Conservation (phyloP, 2,797 vertebrate species). For the Danio tinwini region DNA sequence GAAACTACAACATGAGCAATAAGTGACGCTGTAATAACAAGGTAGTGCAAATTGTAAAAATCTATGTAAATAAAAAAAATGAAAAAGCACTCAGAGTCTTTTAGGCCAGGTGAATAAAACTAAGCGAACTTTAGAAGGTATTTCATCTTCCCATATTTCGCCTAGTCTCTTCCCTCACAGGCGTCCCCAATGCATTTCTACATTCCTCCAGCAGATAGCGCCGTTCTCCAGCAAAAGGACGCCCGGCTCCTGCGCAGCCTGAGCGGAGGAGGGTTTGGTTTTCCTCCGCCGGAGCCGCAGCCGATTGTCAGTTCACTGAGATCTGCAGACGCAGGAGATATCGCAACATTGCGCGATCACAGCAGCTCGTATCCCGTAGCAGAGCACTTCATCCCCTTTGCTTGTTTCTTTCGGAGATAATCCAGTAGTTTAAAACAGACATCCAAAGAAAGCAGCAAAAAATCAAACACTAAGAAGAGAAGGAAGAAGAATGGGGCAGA, state of each 20-base stretch:
- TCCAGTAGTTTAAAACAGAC: conserved; percentile 58
- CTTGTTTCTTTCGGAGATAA: conserved; percentile 57
- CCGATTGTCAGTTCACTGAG: conserved; percentile 67
- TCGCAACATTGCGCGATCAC: conserved; percentile 62
- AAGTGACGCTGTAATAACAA: background rate
- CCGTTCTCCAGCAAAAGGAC: conserved; percentile 52
- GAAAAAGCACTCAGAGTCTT: background rate
- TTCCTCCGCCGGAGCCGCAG: conserved; percentile 54
- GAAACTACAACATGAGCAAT: background rate
- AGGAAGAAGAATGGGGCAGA: conserved; percentile 78
- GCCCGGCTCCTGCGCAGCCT: conserved; percentile 24
- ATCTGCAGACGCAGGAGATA: conserved; percentile 75
- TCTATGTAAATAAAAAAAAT: too few relatives aligned
- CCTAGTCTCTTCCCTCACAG: background rate
- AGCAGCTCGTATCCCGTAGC: conserved; percentile 66
- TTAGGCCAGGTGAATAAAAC: background rate
- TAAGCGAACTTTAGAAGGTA: too few relatives aligned
- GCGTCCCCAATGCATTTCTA: conserved; percentile 1
- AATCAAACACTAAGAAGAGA: conserved; percentile 59
- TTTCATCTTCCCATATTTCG: background rate
- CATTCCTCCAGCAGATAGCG: conserved; percentile 67
- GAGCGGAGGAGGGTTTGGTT: conserved; percentile 43
- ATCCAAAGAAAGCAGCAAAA: conserved; percentile 48
- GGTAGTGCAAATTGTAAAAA: background rate
- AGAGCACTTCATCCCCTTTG: conserved; percentile 64